Evolutionary conservation across 2,797 vertebrate genomes (phyloP), one percentile per base, ranked within the genome.

Genomic region (Pipistrellus pygmaeus): DNA sequence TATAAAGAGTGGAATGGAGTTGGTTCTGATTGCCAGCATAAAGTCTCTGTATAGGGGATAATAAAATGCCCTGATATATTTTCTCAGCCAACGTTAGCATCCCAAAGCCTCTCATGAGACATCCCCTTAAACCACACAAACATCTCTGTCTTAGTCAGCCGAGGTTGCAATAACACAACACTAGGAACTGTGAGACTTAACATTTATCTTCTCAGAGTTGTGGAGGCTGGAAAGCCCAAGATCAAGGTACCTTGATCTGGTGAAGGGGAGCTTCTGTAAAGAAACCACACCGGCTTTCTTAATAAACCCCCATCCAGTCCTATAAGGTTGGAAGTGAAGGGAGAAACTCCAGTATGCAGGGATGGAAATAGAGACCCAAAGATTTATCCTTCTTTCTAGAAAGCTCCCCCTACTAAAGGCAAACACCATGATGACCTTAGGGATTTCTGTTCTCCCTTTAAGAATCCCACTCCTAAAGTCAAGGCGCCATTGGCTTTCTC

Each of bases 41-140:
- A 88, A 82, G 78, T 44, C 23, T 77, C 73, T 30, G 1, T 66
- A 15, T 62, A 68, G 62, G 30, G n/a, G 27, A 38, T 35, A 64
- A 90, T 81, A 53, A 94, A 78, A 57, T 2, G 9, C 10, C 53
- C 25, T 0, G 0, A 4, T n/a, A 23, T 46, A 57, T 85, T 68
- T 91, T 21, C 86, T 92, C 32, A 71, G 85, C 53, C 68, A 92
- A 83, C 48, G 85, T 82, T 82, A 82, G 62, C 51, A 81, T 89
- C 69, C n/a, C 55, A 57, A n/a, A 75, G 27, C 51, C 41, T 75
- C 27, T 27, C 57, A 51, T 0, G 15, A 68, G 62, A 69, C 44
- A 75, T 60, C 30, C 38, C 35, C 44, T 94, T 51, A 93, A 86
- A 69, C 78, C 64, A 64, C 20, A 46, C 72, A 38, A 32, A 78